These are phyloP conservation scores for Ooceraea biroi DNA, from an alignment of 1,140 invertebrate species.

Conservation along the genomic window DNA sequence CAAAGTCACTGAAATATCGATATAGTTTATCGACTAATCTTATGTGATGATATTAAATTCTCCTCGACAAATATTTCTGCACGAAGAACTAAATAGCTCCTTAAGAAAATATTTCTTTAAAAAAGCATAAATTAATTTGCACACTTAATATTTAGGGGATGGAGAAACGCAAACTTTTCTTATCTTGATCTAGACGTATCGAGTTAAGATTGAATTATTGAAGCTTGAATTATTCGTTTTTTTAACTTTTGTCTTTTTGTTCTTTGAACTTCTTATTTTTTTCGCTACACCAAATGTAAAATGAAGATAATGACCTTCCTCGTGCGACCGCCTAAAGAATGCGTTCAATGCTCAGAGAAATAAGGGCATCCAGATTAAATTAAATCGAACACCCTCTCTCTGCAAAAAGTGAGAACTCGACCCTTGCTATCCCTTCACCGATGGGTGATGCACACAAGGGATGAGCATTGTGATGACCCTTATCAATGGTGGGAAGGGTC, in stretches of 20 bases:
- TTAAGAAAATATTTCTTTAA: too few relatives aligned
- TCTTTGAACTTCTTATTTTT: not conserved
- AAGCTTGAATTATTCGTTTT: not conserved
- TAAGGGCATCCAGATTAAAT: slow-evolving; percentile 73
- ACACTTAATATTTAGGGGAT: too few relatives aligned
- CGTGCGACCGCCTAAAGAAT: not conserved
- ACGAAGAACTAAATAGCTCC: too few relatives aligned
- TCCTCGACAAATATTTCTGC: too few relatives aligned
- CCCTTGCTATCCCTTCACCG: slow-evolving; percentile 69
- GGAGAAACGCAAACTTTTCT: not conserved
- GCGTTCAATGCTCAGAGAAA: slow-evolving; percentile 25
- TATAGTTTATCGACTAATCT: too few relatives aligned
- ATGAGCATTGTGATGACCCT: slow-evolving; percentile 81
- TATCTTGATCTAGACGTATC: not conserved
- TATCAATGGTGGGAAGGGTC: slow-evolving; percentile 78
- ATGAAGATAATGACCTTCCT: slow-evolving; percentile 40
- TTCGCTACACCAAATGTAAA: slow-evolving; percentile 18
- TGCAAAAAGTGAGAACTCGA: slow-evolving; percentile 63
- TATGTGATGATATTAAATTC: too few relatives aligned
- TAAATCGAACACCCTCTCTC: slow-evolving; percentile 74
- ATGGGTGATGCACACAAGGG: slow-evolving; percentile 69
- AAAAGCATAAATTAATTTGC: too few relatives aligned
- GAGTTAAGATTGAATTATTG: not conserved
- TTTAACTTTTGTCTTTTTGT: not conserved
- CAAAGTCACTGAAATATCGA: too few relatives aligned